Evolutionary conservation across 2,797 vertebrate genomes (phyloP), one percentile per base, ranked within the genome.

Genomic region (Babyrousa celebensis): DNA sequence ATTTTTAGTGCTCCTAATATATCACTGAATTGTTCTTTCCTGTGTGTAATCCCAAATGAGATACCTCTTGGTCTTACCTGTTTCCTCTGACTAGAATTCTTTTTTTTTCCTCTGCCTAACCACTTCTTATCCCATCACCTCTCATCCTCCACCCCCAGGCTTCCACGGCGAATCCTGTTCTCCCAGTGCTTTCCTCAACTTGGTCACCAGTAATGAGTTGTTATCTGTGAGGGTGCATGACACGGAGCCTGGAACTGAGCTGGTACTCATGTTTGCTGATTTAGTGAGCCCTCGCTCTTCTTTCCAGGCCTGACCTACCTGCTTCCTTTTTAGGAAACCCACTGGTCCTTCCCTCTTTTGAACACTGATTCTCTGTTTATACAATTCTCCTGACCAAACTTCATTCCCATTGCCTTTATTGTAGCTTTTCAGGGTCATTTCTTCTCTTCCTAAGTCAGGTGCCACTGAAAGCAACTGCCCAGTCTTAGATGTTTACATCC

Each of bases 391-490:
- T 54, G 60, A 58, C 60, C 36, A 85, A 20, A 80, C 62, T 79
- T 84, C 17, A 12, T 62, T 68, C 60, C 85, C 36, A 68, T 29
- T 92, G 62, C 54, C 36, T 95, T 95, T 87, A 65, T 83, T 77
- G 7, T 17, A 68, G 79, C 54, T 93, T 85, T 96, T 95, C 48
- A 71, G 77, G 36, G 93, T 21, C 40, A 74, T 95, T 52, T 82
- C 62, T 88, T 91, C 60, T 54, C 15, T 72, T 4, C 29, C 12
- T 71, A 93, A 58, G 60, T 77, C 52, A 67, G n/a, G 14, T 48
- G 74, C 87, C 83, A 67, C 4, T 60, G 85, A 94, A 94, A 91
- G 63, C 52, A 87, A 14, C 17, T 1, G 6, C 63, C 60, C 89
- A 58, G 56, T 71, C 71, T 52, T 80, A 62, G 10, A 86, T 7